Base-by-base conservation (phyloP, 2,113 vertebrate species). In the Alethe diademata region DNA sequence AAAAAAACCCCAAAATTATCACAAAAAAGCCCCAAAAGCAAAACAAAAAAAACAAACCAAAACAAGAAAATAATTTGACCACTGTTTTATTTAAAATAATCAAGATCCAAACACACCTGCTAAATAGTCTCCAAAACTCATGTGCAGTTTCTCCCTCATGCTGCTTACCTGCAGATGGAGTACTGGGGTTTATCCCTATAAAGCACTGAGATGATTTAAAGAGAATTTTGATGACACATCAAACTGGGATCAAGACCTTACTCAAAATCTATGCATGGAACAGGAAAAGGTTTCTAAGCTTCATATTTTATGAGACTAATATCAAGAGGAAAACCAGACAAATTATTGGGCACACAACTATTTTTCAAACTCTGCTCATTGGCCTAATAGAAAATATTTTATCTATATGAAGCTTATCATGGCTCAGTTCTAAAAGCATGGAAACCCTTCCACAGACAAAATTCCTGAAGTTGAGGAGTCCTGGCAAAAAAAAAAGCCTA, bases 11-110 rank as follows among this genome's bases (percentile, higher is more conserved):
- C 2, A 35, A 4, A 40, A 70, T 28, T 36, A 79, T 7, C 5
- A 22, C 3, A n/a, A 28, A 33, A 19, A 17, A 70, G 31, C 2
- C 3, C 1, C 6, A 2, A 38, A 4, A 19, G 24, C 26, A 53
- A 61, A 76, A 31, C 4, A 8, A 18, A 35, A 31, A 7, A 67
- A 47, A 0, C 9, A 26, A 43, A 8, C 8, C 7, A 7, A 31
- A 60, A 25, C 6, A 23, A 35, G 12, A 9, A 17, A 57, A 58
- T 24, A 6, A 31, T 50, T 24, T 74, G 50, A 72, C 29, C 11
- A 24, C 3, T 47, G 9, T 33, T 88, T 31, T 22, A 51, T 45
- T 72, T 86, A 17, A 94, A 88, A 66, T 36, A 64, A 67, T 13
- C 19, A 69, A 93, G n/a, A 66, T 35, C 22, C 5, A 19, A 75